Evolutionary conservation across 1,140 invertebrate genomes (phyloP).

Genomic region (Panagrolaimus sp.): DNA sequence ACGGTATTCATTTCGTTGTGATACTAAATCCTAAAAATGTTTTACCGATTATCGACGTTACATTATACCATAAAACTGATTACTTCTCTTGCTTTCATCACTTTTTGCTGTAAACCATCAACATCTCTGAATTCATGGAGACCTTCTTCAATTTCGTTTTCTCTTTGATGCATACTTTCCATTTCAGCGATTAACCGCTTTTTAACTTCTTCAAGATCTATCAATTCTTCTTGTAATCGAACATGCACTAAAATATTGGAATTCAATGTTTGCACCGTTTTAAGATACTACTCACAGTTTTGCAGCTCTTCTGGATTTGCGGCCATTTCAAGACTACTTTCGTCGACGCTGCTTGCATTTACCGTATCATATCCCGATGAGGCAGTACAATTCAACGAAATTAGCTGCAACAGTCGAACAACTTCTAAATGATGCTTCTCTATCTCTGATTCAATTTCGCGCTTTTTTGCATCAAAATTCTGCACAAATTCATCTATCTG

Average conservation of each 20-base stretch:
- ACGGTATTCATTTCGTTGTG: neutral
- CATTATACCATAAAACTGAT: too few relatives aligned
- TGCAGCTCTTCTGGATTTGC: constrained; percentile 27
- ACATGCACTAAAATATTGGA: constrained; percentile 32
- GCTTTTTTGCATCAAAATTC: constrained; percentile 26
- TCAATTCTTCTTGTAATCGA: constrained; percentile 34
- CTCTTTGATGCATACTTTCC: constrained; percentile 3
- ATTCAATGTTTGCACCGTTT: neutral
- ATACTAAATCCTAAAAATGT: neutral
- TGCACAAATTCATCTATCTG: constrained; percentile 38
- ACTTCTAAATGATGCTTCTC: constrained; percentile 20
- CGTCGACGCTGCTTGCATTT: constrained; percentile 14
- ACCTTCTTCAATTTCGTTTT: neutral
- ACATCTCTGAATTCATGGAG: neutral
- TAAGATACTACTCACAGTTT: constrained; percentile 24
- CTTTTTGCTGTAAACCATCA: neutral
- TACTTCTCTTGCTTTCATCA: neutral
- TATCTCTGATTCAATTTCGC: constrained; percentile 22
- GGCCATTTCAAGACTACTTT: constrained; percentile 3
- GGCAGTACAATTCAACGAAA: constrained; percentile 29
- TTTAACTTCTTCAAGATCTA: constrained; percentile 21
- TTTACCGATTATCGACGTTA: too few relatives aligned
- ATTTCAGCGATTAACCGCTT: constrained; percentile 22
- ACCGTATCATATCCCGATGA: constrained; percentile 27
- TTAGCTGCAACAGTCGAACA: constrained; percentile 23